A percentile compares a stretch with the other conserved stretches of the same genome.
These are phyloP conservation scores for Lottia gigantea DNA, from an alignment of 2,888 invertebrate genomes.

Conservation along the genomic window DNA sequence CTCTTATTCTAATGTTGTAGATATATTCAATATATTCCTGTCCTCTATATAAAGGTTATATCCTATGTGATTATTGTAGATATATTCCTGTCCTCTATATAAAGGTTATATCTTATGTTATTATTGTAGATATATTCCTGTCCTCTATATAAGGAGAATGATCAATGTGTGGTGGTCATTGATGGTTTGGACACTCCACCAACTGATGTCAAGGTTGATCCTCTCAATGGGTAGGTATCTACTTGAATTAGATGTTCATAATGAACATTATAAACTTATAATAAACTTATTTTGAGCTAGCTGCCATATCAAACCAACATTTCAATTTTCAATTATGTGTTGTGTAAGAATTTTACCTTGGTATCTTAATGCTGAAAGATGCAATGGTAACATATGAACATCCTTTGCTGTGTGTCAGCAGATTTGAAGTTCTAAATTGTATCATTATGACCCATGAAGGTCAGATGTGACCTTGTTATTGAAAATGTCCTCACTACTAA, in stretches of 20 bases:
- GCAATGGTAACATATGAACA: no score
- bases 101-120: conserved; percentile 73
- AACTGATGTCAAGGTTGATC: conserved; percentile 87
- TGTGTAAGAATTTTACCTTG: no score
- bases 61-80: conserved; percentile 74
- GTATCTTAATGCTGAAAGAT: no score
- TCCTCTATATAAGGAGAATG: conserved; percentile 76
- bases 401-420: no score
- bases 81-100: conserved; percentile 81
- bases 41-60: conserved; percentile 76
- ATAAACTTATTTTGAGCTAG: no score
- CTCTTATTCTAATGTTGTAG: no score
- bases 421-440: no score
- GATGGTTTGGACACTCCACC: conserved; percentile 79
- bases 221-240: conserved; percentile 84
- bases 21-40: conserved; percentile 79
- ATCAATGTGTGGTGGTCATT: conserved; percentile 77
- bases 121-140: conserved; percentile 79
- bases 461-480: no score
- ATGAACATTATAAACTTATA: background rate
- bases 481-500: no score
- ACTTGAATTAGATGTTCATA: background rate
- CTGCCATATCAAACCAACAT: background rate
- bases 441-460: no score
- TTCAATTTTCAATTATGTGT: no score